These are phyloP conservation scores for Porites evermanni DNA, from an alignment of 92 coral and sea anemone genomes.

Conservation along the genomic window DNA sequence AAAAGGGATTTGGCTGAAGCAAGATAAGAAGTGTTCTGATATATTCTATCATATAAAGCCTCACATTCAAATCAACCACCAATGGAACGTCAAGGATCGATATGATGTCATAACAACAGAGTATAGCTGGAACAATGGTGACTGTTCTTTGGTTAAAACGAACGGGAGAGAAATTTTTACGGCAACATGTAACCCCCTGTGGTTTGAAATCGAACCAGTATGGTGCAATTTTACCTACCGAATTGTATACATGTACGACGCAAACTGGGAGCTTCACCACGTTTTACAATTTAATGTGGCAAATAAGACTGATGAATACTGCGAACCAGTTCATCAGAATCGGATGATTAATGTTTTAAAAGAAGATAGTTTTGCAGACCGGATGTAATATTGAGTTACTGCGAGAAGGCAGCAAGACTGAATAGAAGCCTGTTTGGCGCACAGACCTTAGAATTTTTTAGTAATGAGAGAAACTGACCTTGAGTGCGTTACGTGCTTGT, in stretches of 20 bases:
- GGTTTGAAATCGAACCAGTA: slow-evolving; percentile 21
- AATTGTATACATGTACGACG: slow-evolving; percentile 2
- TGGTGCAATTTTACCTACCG: slow-evolving; percentile 21
- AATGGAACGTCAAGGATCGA: slow-evolving; percentile 1
- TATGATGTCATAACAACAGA: neutral
- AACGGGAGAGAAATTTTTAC: neutral
- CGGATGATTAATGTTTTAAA: neutral
- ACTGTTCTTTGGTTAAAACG: neutral
- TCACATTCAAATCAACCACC: neutral
- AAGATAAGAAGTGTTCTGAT: slow-evolving; percentile 7
- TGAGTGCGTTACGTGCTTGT: neutral
- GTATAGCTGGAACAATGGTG: neutral
- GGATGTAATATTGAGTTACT: slow-evolving; percentile 1
- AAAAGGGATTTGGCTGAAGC: slow-evolving; percentile 6
- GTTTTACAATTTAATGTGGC: slow-evolving; percentile 4
- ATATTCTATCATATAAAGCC: slow-evolving; percentile 21
- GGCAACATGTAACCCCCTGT: neutral
- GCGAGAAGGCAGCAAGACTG: slow-evolving; percentile 18
- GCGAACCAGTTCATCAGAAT: neutral
- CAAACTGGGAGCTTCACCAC: neutral
- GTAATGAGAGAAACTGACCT: neutral
- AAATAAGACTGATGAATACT: neutral
- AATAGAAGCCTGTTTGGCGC: slow-evolving; percentile 36
- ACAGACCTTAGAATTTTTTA: neutral
- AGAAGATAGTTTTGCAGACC: neutral